Evolutionary conservation across 1,140 invertebrate genomes (phyloP).

Genomic region (Hylaeus anthracinus): DNA sequence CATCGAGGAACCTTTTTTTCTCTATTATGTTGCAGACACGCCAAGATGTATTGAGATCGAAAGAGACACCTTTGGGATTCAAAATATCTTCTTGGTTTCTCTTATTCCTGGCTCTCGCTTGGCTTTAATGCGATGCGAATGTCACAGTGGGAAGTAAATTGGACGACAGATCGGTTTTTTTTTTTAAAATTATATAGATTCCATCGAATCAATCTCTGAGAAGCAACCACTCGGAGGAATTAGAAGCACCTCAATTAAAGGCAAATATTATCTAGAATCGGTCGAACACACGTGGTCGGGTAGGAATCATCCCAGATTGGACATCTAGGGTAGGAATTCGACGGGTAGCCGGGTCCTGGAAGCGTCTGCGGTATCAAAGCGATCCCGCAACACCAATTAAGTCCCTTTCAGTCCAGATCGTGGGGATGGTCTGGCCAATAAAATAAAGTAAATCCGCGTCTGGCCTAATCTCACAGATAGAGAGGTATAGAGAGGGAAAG

Average conservation of each 20-base stretch:
- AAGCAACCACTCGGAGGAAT: background rate
- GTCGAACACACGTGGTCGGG: background rate
- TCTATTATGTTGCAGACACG: slow-evolving; percentile 60
- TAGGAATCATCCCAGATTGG: slow-evolving; percentile 34
- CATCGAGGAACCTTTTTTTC: slow-evolving; percentile 67
- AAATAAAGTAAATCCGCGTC: slow-evolving; percentile 75
- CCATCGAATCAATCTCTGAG: no score
- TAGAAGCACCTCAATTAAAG: slow-evolving; percentile 20
- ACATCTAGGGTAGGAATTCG: slow-evolving; percentile 54
- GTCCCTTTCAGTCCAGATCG: slow-evolving; percentile 67
- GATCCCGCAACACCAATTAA: slow-evolving; percentile 73
- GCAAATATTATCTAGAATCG: background rate
- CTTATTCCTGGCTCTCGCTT: background rate
- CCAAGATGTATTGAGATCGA: slow-evolving; percentile 73
- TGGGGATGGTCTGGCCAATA: slow-evolving; percentile 67
- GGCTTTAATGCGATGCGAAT: background rate
- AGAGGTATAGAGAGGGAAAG: slow-evolving; percentile 30
- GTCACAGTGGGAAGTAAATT: no score
- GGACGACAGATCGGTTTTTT: no score
- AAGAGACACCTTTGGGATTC: slow-evolving; percentile 62
- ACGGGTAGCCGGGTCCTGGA: slow-evolving; percentile 41
- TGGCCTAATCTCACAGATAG: slow-evolving; percentile 74
- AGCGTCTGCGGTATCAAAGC: slow-evolving; percentile 54
- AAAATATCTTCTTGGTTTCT: slow-evolving; percentile 24
- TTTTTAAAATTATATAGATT: background rate